Base-by-base conservation (phyloP, 2,888 invertebrate genomes). In the Lutraria lutraria region DNA sequence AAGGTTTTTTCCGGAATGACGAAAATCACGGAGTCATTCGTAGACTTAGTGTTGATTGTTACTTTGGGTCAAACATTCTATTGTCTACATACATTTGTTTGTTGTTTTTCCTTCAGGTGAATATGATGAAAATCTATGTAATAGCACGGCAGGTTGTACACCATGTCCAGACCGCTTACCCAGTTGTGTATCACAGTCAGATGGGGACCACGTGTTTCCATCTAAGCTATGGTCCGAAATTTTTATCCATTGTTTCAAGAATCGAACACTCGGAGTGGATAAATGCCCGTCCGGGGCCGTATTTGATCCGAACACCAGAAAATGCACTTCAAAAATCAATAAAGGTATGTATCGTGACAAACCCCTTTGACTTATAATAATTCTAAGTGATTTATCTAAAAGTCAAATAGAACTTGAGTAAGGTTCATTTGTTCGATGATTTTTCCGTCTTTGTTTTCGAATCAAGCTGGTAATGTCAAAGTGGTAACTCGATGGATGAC, bases 101-200 rank as follows among this genome's bases (percentile, higher is more conserved):
- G 43, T 43, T 43, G 43, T 43, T 43, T 84, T 6, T 8, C 25
- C 13, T 12, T 53, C 34, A 93, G 93, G 93, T 90, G 89, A 93
- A 29, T 93, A 93, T 84, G 88, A 91, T 25, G 91, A 92, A 56
- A 93, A 93, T 76, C 80, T 91, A 3, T 93, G 93, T 68, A 63
- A 89, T 4, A 81, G 82, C 3, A 72, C 86, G 8, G 63, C 84
- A 10, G 86, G 85, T 3, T 94, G 94, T 89, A 85, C 80, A 13
- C 85, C 90, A 16, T 94, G 94, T 80, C 87, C 88, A 13, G 68
- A 88, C 16, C 83, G 93, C 21, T 81, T 93, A 52, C 93, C 93
- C 8, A 91, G 91, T 79, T 94, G 94, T 93, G 85, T 91, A 1
- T 89, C 92, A 0, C 52, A 87, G 21, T 16, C 85, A 13, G 92